phyloP scores from a whole-genome alignment of 2,113 vertebrate genomes.

The Halichoerus grypus region DNA sequence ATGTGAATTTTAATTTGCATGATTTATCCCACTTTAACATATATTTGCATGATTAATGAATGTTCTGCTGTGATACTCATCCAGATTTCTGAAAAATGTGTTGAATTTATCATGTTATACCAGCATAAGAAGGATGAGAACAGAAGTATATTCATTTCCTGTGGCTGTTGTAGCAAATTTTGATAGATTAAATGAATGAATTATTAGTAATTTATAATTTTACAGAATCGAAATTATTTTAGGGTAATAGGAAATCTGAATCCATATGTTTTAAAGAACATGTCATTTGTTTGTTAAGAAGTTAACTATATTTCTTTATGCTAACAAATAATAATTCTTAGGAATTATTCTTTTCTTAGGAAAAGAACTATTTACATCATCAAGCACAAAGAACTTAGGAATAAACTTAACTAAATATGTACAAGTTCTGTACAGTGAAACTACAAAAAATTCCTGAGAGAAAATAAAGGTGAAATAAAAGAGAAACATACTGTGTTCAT shows the following conservation, averaged over 20 bases:
- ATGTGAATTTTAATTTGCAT: slow-evolving; percentile 64
- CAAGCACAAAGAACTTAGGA: not conserved
- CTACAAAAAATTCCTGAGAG: not conserved
- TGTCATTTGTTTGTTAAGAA: not conserved
- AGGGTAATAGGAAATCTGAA: not conserved
- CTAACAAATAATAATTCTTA: not conserved
- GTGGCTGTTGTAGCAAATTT: not conserved
- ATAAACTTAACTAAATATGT: not conserved
- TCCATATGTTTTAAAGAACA: not conserved
- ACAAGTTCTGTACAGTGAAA: not conserved
- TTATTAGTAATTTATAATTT: slow-evolving; percentile 20
- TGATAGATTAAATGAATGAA: not conserved
- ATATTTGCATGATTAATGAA: slow-evolving; percentile 49
- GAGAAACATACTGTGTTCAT: not conserved
- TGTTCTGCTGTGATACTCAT: slow-evolving; percentile 34
- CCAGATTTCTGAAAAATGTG: slow-evolving; percentile 25
- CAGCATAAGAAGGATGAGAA: not conserved
- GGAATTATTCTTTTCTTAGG: no score
- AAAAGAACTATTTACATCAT: not conserved
- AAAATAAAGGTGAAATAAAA: not conserved
- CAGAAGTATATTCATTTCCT: not conserved
- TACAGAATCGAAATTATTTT: not conserved
- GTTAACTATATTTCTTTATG: not conserved
- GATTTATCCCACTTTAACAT: slow-evolving; percentile 43
- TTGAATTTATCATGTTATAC: slow-evolving; percentile 42